Conservation (phyloP, 2,113 vertebrate species). For the Sisor rabdophorus region DNA sequence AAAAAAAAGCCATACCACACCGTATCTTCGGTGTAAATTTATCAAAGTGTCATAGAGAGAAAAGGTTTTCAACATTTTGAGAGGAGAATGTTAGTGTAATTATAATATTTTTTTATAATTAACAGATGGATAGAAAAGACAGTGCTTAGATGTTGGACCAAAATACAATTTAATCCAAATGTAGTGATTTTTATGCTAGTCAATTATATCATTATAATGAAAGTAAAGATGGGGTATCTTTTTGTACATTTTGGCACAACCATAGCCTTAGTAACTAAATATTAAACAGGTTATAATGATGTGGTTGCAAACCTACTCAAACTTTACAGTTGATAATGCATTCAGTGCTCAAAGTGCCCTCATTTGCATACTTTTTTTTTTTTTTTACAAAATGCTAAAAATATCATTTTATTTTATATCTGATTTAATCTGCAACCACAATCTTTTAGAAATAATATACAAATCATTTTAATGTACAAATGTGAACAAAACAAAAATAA, state of each 20-base stretch:
- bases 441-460: not conserved
- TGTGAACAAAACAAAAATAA: not conserved
- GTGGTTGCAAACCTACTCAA: constrained; percentile 15
- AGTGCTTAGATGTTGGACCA: not conserved
- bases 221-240: constrained; percentile 15
- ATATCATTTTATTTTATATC: no score
- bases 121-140: not conserved
- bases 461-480: not conserved
- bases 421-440: not conserved
- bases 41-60: not conserved
- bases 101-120: not conserved
- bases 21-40: not conserved
- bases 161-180: not conserved
- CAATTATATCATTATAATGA: not conserved
- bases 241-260: constrained; percentile 1
- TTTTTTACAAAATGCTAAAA: no score
- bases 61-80: not conserved
- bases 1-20: constrained; percentile 24
- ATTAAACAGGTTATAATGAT: constrained; percentile 30
- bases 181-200: not conserved
- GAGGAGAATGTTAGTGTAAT: constrained; percentile 9
- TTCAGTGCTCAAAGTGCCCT: no score
- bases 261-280: constrained; percentile 29
- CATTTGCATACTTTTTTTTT: no score
- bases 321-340: constrained; percentile 25